A percentile compares a stretch with the other conserved stretches of the same genome.
Conservation (phyloP, 2,888 invertebrate genomes). For the Heteropelma amictum region DNA sequence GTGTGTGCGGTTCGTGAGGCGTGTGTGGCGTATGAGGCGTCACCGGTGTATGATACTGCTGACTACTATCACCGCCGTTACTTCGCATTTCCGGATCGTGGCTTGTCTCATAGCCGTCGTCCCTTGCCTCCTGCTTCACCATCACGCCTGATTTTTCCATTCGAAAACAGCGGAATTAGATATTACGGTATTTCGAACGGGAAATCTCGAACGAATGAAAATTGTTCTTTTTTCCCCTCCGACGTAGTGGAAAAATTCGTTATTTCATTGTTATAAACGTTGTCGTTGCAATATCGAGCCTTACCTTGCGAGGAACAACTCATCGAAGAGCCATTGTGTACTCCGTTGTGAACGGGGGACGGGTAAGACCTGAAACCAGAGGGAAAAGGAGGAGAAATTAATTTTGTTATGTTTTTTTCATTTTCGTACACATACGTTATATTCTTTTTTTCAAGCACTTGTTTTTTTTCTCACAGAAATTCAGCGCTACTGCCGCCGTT, state of each 20-base stretch:
- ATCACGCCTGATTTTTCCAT: conserved; percentile 73
- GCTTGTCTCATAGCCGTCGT: conserved; percentile 95
- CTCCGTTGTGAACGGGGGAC: conserved; percentile 75
- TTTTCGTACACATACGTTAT: no score
- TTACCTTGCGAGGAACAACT: conserved; percentile 73
- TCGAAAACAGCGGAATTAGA: no score
- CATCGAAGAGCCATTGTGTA: conserved; percentile 72
- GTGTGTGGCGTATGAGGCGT: conserved; percentile 77
- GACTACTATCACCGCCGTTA: conserved; percentile 76
- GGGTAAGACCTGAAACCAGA: conserved; percentile 74
- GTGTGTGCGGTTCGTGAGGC: conserved; percentile 76
- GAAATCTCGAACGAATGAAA: not conserved
- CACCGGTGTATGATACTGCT: conserved; percentile 77
- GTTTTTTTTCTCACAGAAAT: no score
- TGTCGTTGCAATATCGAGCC: conserved; percentile 29
- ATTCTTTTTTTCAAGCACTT: no score
- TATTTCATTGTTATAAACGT: not conserved
- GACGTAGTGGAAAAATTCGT: not conserved
- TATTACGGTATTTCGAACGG: not conserved
- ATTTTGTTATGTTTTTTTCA: not conserved
- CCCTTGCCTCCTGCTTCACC: conserved; percentile 85
- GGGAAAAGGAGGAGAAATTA: conserved; percentile 6
- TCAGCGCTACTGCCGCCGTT: no score
- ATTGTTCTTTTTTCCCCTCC: no score
- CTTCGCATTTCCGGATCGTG: conserved; percentile 81